These are phyloP conservation scores for Tigriopus californicus DNA, from an alignment of 2,888 invertebrate species.

Conservation along the genomic window DNA sequence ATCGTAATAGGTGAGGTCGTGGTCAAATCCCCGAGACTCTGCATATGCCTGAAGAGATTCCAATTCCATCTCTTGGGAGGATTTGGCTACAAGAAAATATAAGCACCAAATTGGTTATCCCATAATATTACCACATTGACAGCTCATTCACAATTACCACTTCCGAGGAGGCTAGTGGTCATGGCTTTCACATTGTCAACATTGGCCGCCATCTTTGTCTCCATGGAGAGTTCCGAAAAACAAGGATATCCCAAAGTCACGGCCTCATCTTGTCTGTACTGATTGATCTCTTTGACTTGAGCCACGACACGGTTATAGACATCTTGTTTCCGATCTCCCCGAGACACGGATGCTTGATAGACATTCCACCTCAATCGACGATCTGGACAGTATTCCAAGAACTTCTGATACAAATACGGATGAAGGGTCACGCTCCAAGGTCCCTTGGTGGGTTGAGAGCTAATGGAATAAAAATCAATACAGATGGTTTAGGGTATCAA, in stretches of 20 bases:
- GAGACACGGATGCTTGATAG: constrained; percentile 56
- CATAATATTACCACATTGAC: not conserved
- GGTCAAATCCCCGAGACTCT: constrained; percentile 41
- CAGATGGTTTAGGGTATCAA: no score
- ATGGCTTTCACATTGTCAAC: constrained; percentile 51
- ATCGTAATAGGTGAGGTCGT: constrained; percentile 55
- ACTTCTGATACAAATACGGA: constrained; percentile 47
- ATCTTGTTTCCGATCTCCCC: constrained; percentile 45
- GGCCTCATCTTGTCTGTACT: constrained; percentile 45
- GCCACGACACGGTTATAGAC: constrained; percentile 41
- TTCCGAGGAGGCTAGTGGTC: constrained; percentile 43
- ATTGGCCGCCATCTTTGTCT: constrained; percentile 75
- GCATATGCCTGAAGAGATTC: constrained; percentile 10
- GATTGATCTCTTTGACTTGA: constrained; percentile 56
- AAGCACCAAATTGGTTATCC: no score
- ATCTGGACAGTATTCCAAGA: constrained; percentile 68
- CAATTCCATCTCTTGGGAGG: constrained; percentile 5
- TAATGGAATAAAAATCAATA: constrained; percentile 19
- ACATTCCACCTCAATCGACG: constrained; percentile 56
- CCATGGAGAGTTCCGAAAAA: constrained; percentile 72
- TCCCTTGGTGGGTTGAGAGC: constrained; percentile 39
- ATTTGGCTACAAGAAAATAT: constrained; percentile 11
- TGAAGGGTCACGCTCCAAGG: constrained; percentile 69
- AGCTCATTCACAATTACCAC: constrained; percentile 24
- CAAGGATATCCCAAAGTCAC: constrained; percentile 54